phyloP scores from a whole-genome alignment of 2,888 invertebrate species.

The Eilema caniola region DNA sequence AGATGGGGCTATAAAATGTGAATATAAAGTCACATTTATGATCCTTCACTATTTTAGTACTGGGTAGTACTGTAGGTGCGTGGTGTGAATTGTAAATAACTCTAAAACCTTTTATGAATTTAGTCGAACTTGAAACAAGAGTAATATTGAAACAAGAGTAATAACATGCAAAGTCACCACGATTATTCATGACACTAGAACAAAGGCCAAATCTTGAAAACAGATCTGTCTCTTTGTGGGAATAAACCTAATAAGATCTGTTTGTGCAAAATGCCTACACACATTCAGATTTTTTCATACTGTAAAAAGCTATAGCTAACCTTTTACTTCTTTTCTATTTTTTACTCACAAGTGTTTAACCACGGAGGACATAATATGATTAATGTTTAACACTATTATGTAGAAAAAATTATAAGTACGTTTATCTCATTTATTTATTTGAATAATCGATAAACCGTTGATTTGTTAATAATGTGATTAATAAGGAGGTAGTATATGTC shows the following conservation, averaged over 20 bases:
- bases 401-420: too few relatives aligned
- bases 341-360: too few relatives aligned
- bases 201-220: neutral
- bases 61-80: slow-evolving; percentile 31
- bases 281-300: neutral
- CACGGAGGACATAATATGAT: too few relatives aligned
- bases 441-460: too few relatives aligned
- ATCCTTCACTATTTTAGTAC: slow-evolving; percentile 43
- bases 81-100: slow-evolving; percentile 21
- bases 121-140: slow-evolving; percentile 3
- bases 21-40: slow-evolving; percentile 50
- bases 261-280: neutral
- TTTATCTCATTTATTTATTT: too few relatives aligned
- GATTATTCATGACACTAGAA: neutral
- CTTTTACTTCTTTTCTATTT: too few relatives aligned
- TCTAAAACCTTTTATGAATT: slow-evolving; percentile 15
- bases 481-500: too few relatives aligned
- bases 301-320: neutral
- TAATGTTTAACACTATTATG: too few relatives aligned
- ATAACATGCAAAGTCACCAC: slow-evolving; percentile 1
- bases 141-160: slow-evolving; percentile 1
- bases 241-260: neutral
- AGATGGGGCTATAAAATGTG: slow-evolving; percentile 45
- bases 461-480: too few relatives aligned
- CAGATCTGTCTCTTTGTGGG: neutral